Percentiles rank a stretch among this genome's conserved stretches.
Evolutionary conservation across 2,797 vertebrate species (phyloP).

Genomic region (Brachymystax lenok): DNA sequence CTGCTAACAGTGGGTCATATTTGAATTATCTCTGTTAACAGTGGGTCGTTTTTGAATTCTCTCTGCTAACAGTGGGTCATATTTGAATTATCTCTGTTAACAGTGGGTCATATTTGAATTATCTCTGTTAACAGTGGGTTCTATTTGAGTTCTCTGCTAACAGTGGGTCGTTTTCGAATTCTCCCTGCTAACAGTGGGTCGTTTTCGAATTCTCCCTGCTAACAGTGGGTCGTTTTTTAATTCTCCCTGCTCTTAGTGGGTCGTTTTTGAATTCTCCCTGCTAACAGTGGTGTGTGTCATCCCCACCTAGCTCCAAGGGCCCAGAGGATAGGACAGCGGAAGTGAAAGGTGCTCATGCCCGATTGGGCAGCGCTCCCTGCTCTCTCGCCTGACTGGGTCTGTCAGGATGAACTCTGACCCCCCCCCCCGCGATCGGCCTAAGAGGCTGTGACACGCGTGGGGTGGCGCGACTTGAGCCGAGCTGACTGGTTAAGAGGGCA

Average conservation of each 20-base stretch:
- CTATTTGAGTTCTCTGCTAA: too few relatives aligned
- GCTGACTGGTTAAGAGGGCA: conserved; percentile 77
- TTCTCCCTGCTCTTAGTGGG: too few relatives aligned
- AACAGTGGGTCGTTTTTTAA: too few relatives aligned
- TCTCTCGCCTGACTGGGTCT: conserved; percentile 44
- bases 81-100: too few relatives aligned
- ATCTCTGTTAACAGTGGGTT: neutral
- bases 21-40: too few relatives aligned
- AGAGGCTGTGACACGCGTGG: conserved; percentile 70
- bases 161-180: too few relatives aligned
- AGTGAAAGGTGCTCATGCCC: conserved; percentile 52
- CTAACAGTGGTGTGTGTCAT: neutral
- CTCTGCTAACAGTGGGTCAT: too few relatives aligned
- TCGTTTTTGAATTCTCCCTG: conserved; percentile 31
- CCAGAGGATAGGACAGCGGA: conserved; percentile 36
- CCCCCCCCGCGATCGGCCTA: conserved; percentile 41
- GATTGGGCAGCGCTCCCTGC: conserved; percentile 34
- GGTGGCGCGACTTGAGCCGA: conserved; percentile 68
- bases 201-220: too few relatives aligned
- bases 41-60: too few relatives aligned
- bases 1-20: too few relatives aligned
- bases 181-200: too few relatives aligned
- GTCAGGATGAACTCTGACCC: conserved; percentile 75
- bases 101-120: conserved; percentile 32
- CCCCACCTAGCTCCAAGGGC: conserved; percentile 31